Conservation (phyloP, 1,140 invertebrate species). For the Bathynomus jamesi region DNA sequence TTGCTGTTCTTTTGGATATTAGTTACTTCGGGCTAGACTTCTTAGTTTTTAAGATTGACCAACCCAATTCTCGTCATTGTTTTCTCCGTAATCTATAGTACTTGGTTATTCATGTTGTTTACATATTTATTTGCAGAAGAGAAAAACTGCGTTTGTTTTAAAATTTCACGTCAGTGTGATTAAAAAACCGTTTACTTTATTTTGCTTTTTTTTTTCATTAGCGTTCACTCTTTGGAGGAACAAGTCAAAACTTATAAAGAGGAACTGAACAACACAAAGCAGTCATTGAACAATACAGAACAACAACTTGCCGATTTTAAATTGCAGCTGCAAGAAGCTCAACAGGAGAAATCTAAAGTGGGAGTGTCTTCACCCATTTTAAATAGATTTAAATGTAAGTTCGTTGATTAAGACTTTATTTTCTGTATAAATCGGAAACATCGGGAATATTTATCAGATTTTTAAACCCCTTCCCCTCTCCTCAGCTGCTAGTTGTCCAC, state of each 20-base stretch:
- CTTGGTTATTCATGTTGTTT: too few species aligned
- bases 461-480: background rate
- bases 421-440: background rate
- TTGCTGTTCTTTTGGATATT: conserved; percentile 6
- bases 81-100: too few species aligned
- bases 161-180: too few species aligned
- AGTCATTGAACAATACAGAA: background rate
- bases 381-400: background rate
- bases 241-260: background rate
- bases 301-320: background rate
- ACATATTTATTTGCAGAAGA: too few species aligned
- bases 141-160: too few species aligned
- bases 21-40: too few species aligned
- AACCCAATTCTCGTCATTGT: too few species aligned
- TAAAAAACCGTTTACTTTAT: too few species aligned
- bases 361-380: background rate
- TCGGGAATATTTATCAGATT: conserved; percentile 1
- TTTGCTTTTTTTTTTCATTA: background rate
- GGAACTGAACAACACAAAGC: background rate
- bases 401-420: background rate
- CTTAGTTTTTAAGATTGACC: too few species aligned
- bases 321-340: too few species aligned
- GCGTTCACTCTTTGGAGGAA: background rate
- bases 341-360: background rate
- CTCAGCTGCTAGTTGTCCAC: too few species aligned